These are phyloP conservation scores for Luidia sarsii DNA, from an alignment of 53 echinoderm and acorn worm genomes.

Conservation along the genomic window DNA sequence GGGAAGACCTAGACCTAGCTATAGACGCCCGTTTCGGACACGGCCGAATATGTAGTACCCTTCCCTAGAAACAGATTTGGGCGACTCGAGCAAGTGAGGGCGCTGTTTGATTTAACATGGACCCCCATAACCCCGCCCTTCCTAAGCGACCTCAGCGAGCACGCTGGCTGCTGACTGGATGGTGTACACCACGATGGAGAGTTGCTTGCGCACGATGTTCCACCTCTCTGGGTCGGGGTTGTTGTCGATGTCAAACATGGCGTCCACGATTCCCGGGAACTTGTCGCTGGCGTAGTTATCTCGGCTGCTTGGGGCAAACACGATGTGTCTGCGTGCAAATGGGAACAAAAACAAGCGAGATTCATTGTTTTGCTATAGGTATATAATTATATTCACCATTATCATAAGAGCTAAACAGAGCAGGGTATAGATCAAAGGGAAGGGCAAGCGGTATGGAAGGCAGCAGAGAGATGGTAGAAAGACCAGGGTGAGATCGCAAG, in stretches of 20 bases:
- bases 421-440: no score
- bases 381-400: no score
- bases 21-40: no score
- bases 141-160: constrained; percentile 39
- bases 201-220: constrained; percentile 79
- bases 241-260: constrained; percentile 90
- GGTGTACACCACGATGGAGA: constrained; percentile 71
- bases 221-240: constrained; percentile 68
- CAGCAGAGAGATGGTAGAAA: no score
- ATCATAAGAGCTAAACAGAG: no score
- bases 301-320: constrained; percentile 89
- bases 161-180: constrained; percentile 76
- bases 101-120: constrained; percentile 72
- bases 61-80: no score
- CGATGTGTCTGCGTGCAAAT: constrained; percentile 84
- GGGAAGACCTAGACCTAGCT: no score
- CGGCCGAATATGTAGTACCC: no score
- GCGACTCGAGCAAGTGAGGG: constrained; percentile 68
- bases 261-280: constrained; percentile 84
- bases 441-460: no score
- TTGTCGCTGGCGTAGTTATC: constrained; percentile 86
- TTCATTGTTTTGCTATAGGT: no score
- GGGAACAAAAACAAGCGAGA: no score
- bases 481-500: no score
- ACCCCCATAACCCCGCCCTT: constrained; percentile 60